These are phyloP conservation scores for Pycnonotus jocosus DNA, from an alignment of 2,113 vertebrate genomes.

Conservation along the genomic window DNA sequence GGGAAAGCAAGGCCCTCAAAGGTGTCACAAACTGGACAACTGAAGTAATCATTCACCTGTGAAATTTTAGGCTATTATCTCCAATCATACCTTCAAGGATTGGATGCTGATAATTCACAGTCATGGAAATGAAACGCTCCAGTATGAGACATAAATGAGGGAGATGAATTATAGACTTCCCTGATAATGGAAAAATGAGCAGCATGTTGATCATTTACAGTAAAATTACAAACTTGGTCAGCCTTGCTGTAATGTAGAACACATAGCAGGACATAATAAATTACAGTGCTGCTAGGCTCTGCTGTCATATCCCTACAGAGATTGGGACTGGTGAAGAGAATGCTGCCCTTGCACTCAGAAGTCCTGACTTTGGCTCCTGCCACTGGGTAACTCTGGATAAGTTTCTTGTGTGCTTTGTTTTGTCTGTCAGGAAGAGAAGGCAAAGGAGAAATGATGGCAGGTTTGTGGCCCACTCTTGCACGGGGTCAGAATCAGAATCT, in stretches of 20 bases:
- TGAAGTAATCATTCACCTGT: slow-evolving; percentile 25
- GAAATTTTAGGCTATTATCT: slow-evolving; percentile 33
- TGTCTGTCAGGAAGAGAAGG: not conserved
- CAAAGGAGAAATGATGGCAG: not conserved
- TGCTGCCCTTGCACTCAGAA: not conserved
- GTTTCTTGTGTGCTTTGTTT: not conserved
- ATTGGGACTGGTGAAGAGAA: not conserved
- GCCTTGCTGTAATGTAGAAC: not conserved
- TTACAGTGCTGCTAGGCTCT: not conserved
- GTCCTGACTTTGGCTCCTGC: not conserved
- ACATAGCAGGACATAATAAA: not conserved
- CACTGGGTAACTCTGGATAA: not conserved
- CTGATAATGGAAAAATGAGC: slow-evolving; percentile 36
- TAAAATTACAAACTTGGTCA: slow-evolving; percentile 21
- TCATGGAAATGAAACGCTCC: slow-evolving; percentile 26
- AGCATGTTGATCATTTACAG: slow-evolving; percentile 11
- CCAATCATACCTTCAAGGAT: slow-evolving; percentile 30
- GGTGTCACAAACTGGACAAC: not conserved
- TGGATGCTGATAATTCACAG: slow-evolving; percentile 39
- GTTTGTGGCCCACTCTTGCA: not conserved
- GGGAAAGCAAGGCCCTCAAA: not conserved
- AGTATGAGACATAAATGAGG: not conserved
- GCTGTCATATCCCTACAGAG: not conserved
- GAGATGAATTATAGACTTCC: slow-evolving; percentile 35
- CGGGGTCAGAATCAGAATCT: not conserved